Evolutionary conservation across 1,140 invertebrate species (phyloP).

Genomic region (Drosophila pectinifera): DNA sequence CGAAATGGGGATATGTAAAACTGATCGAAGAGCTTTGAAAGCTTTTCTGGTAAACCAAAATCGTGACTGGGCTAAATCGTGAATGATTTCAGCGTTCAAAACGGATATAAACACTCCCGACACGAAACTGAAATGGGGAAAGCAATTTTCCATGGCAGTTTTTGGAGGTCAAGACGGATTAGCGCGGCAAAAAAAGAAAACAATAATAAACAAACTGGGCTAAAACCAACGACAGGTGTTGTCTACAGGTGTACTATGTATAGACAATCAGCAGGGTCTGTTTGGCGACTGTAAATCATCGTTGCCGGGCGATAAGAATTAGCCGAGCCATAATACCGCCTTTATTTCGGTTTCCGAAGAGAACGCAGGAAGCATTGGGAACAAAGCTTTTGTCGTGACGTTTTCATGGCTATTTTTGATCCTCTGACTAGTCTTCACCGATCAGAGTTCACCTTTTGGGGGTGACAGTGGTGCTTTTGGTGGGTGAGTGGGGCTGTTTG

Average conservation of each 20-base stretch:
- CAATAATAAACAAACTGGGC: conserved; percentile 23
- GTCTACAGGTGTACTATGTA: conserved; percentile 24
- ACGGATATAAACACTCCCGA: conserved; percentile 46
- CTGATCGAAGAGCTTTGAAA: conserved; percentile 38
- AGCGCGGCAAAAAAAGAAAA: conserved; percentile 10
- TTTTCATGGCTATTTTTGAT: conserved; percentile 58
- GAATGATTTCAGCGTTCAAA: conserved; percentile 36
- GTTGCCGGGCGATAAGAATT: conserved; percentile 54
- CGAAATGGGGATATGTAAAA: conserved; percentile 36
- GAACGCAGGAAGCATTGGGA: conserved; percentile 45
- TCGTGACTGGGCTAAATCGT: conserved; percentile 61
- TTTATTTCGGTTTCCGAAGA: conserved; percentile 25
- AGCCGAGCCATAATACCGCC: conserved; percentile 35
- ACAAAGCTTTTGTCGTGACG: conserved; percentile 47
- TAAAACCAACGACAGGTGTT: conserved; percentile 21
- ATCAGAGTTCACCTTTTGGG: conserved; percentile 49
- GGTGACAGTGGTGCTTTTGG: neutral
- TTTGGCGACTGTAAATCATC: conserved; percentile 34
- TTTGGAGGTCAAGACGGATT: conserved; percentile 37
- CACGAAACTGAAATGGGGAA: conserved; percentile 40
- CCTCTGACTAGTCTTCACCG: conserved; percentile 22
- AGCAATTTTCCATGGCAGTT: conserved; percentile 31
- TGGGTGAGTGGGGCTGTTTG: conserved; percentile 10
- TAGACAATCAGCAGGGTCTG: conserved; percentile 29
- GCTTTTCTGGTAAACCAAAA: conserved; percentile 29